A percentile compares a stretch with the other conserved stretches of the same genome.
Conservation (phyloP, 2,113 vertebrate species). For the Cettia cetti region DNA sequence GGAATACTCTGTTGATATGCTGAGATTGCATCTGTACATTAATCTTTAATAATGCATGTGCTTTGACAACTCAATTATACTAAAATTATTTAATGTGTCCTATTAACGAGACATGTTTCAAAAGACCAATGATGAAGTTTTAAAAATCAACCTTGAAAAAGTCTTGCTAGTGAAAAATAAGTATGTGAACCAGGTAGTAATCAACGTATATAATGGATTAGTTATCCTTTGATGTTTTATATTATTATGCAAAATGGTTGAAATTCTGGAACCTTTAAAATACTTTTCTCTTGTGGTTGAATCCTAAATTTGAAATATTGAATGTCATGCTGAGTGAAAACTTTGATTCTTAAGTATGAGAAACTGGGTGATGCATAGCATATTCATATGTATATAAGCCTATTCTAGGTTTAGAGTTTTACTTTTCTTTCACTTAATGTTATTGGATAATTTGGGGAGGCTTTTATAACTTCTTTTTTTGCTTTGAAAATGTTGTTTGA, state of each 20-base stretch:
- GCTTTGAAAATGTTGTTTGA: background rate
- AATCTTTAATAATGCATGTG: background rate
- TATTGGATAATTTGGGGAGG: background rate
- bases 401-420: background rate
- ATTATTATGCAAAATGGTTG: background rate
- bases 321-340: background rate
- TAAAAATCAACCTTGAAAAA: background rate
- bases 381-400: background rate
- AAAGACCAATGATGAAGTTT: background rate
- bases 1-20: background rate
- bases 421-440: background rate
- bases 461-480: background rate
- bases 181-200: background rate
- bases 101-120: background rate
- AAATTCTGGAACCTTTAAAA: background rate
- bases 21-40: background rate
- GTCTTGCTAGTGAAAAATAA: background rate
- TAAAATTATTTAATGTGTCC: background rate
- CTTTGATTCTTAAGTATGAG: background rate
- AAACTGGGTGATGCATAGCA: background rate
- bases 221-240: background rate
- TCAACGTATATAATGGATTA: accelerated
- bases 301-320: background rate
- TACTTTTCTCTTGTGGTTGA: background rate
- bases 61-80: background rate